phyloP scores from a whole-genome alignment of 1,140 invertebrate genomes.

The Lerema accius region DNA sequence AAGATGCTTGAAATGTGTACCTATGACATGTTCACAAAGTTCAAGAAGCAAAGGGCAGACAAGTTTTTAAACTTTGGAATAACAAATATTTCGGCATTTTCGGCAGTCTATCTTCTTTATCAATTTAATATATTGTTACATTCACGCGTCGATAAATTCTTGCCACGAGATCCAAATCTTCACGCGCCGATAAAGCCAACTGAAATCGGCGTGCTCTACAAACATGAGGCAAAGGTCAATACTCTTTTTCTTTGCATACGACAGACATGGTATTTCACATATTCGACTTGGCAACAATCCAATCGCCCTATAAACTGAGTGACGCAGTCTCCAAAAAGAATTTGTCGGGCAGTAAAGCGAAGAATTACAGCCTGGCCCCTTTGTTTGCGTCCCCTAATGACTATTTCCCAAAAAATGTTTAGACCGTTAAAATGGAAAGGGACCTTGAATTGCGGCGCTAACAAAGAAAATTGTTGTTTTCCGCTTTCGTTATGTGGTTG shows the following conservation, averaged over 20 bases:
- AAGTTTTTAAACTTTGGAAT: no score
- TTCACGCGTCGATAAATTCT: neutral
- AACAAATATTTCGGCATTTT: no score
- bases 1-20: no score
- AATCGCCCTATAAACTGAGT: slow-evolving; percentile 34
- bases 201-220: slow-evolving; percentile 9
- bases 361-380: slow-evolving; percentile 38
- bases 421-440: slow-evolving; percentile 34
- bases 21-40: no score
- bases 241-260: slow-evolving; percentile 29
- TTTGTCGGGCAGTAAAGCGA: slow-evolving; percentile 36
- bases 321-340: slow-evolving; percentile 36
- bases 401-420: slow-evolving; percentile 40
- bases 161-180: neutral
- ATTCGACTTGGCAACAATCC: slow-evolving; percentile 38
- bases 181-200: slow-evolving; percentile 4
- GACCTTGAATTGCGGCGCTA: slow-evolving; percentile 18
- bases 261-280: slow-evolving; percentile 33
- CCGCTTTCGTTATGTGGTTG: slow-evolving; percentile 24
- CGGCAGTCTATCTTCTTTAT: neutral
- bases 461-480: slow-evolving; percentile 31
- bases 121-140: neutral
- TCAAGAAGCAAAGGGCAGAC: no score
- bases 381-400: slow-evolving; percentile 36
- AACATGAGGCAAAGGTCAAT: slow-evolving; percentile 26